A percentile compares a stretch with the other conserved stretches of the same genome.
Evolutionary conservation across 2,888 invertebrate genomes (phyloP).

Genomic region (Onchidella celtica): DNA sequence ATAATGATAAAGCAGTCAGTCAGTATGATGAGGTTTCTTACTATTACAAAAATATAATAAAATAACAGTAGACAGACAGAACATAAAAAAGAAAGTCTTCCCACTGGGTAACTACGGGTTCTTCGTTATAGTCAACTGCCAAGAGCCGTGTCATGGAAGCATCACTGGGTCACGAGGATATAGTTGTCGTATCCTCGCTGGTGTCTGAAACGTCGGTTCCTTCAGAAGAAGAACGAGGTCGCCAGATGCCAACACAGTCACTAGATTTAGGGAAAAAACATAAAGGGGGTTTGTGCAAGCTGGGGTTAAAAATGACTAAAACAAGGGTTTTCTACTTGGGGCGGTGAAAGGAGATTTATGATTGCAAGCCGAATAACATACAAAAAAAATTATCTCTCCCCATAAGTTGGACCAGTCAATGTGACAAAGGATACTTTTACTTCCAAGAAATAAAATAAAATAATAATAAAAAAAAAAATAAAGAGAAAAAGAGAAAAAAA

Average conservation of each 20-base stretch:
- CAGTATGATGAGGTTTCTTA: no score
- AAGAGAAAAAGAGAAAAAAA: no score
- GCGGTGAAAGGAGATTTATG: no score
- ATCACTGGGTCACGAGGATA: background rate
- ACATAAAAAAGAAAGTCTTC: background rate
- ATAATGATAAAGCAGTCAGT: no score
- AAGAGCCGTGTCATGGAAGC: background rate
- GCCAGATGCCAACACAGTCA: constrained; percentile 46
- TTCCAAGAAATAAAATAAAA: no score
- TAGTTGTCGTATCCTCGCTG: constrained; percentile 6
- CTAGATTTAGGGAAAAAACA: constrained; percentile 15
- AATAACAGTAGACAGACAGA: background rate
- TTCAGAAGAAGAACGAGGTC: constrained; percentile 22
- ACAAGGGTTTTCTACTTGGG: no score
- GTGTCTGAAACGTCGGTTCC: constrained; percentile 14
- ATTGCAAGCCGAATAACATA: no score
- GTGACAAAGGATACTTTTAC: no score
- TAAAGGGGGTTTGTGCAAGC: background rate
- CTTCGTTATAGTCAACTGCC: background rate
- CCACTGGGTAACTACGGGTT: background rate
- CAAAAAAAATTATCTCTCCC: no score
- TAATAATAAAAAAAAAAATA: no score
- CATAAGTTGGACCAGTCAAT: no score
- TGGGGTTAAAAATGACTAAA: no score
- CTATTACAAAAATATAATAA: background rate